Evolutionary conservation across 2,888 invertebrate species (phyloP), one percentile per base, ranked within the genome.

Genomic region (Apotomis capreana): DNA sequence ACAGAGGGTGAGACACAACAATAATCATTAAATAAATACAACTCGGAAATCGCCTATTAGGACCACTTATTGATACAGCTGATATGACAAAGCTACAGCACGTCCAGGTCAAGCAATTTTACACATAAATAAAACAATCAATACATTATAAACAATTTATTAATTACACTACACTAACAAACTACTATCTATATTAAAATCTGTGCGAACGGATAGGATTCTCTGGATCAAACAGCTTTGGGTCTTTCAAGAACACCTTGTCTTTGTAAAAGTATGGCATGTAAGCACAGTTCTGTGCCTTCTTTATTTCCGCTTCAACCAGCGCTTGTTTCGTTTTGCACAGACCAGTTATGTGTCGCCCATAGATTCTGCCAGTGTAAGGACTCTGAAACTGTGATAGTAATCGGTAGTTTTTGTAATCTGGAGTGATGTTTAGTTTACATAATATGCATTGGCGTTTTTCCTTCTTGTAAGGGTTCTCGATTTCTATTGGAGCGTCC

Each of bases 301-400:
- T 96, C 0, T 79, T 81, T 52, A 98, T 96, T 84, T 97, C 97
- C 5, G 81, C 84, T 83, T 97, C 96, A 0, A 99, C 95, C 78
- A 94, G 88, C 59, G 93, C 92, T 80, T 99, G 98, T 85, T 98
- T 97, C 6, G 90, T 85, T 83, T 95, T 94, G 84, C 99, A 99
- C 58, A 99, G 94, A 0, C 99, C 98, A 4, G 99, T 99, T 57
- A 99, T 97, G 81, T 99, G 97, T 69, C 96, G 95, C 0, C 97
- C 98, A 85, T 99, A 99, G 75, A 99, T 95, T 77, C 96, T 94
- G 0, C 99, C 99, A 0, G 99, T 99, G 84, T 97, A 98, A 0
- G 98, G 96, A 49, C 99, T 99, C 83, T 99, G 97, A 88, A 99
- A 99, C 87, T 99, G 99, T 0, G 98, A 98, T 5, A 99, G 89